Conservation (phyloP, 2,113 vertebrate genomes). For the Nyctereutes procyonoides region DNA sequence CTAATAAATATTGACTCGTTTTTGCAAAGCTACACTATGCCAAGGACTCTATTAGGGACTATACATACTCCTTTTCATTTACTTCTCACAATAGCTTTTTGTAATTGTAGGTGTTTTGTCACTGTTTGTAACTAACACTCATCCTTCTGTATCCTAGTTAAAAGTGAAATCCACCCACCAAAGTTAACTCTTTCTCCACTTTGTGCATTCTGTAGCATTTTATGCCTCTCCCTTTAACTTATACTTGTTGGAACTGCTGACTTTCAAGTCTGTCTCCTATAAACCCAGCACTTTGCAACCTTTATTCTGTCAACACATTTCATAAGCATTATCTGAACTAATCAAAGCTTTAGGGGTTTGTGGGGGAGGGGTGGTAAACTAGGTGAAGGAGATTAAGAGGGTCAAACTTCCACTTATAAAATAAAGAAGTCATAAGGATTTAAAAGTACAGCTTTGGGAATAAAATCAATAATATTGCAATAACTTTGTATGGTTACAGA, state of each 20-base stretch:
- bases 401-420: not conserved
- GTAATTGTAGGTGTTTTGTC: not conserved
- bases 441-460: too few relatives aligned
- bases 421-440: not conserved
- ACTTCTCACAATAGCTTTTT: not conserved
- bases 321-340: slow-evolving; percentile 36
- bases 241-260: not conserved
- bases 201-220: not conserved
- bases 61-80: not conserved
- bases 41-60: not conserved
- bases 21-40: not conserved
- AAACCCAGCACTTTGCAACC: not conserved
- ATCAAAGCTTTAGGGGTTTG: not conserved
- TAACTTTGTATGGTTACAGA: not conserved
- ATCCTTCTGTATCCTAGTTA: not conserved
- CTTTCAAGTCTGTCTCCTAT: not conserved
- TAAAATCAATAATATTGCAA: not conserved
- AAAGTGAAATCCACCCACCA: not conserved
- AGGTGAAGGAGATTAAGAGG: not conserved
- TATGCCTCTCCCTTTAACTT: slow-evolving; percentile 49
- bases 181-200: not conserved
- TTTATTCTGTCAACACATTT: slow-evolving; percentile 50
- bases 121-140: not conserved
- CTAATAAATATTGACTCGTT: not conserved
- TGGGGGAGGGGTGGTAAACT: not conserved